Evolutionary conservation across 1,140 invertebrate genomes (phyloP).

Genomic region (Patella vulgata): DNA sequence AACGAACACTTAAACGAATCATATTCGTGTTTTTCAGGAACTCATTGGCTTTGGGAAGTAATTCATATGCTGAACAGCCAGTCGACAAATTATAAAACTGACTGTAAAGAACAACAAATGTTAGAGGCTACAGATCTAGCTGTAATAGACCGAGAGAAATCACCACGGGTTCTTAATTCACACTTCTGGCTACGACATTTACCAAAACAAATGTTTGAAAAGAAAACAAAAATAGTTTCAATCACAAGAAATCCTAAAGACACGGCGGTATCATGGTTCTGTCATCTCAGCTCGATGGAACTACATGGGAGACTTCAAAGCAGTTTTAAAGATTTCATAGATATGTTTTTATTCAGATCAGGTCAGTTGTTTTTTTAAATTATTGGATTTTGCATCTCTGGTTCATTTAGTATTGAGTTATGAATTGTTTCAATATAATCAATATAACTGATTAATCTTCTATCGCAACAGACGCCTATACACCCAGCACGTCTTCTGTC

Average conservation of each 20-base stretch:
- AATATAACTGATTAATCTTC: too few species aligned
- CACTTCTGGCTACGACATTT: slow-evolving; percentile 23
- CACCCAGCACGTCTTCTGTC: too few species aligned
- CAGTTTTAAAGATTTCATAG: not conserved
- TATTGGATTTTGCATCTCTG: not conserved
- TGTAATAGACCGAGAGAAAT: slow-evolving; percentile 9
- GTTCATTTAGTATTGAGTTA: not conserved
- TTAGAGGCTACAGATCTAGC: slow-evolving; percentile 25
- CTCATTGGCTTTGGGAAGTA: slow-evolving; percentile 30
- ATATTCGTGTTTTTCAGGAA: slow-evolving; percentile 19
- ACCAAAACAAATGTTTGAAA: slow-evolving; percentile 10
- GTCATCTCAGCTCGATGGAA: slow-evolving; percentile 13
- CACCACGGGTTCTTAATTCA: slow-evolving; percentile 33
- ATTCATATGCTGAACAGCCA: slow-evolving; percentile 20
- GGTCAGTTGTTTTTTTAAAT: not conserved
- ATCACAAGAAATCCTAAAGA: slow-evolving; percentile 39
- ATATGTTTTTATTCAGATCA: not conserved
- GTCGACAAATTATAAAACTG: slow-evolving; percentile 18
- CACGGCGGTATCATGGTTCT: slow-evolving; percentile 23
- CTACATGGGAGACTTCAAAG: not conserved
- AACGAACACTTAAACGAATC: too few species aligned
- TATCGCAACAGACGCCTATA: too few species aligned
- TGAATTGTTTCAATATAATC: not conserved
- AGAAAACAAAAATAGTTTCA: slow-evolving; percentile 20
- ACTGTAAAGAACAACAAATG: slow-evolving; percentile 26